Evolutionary conservation across 1,140 invertebrate genomes (phyloP), one percentile per base, ranked within the genome.

Genomic region (Chlorops oryzae): DNA sequence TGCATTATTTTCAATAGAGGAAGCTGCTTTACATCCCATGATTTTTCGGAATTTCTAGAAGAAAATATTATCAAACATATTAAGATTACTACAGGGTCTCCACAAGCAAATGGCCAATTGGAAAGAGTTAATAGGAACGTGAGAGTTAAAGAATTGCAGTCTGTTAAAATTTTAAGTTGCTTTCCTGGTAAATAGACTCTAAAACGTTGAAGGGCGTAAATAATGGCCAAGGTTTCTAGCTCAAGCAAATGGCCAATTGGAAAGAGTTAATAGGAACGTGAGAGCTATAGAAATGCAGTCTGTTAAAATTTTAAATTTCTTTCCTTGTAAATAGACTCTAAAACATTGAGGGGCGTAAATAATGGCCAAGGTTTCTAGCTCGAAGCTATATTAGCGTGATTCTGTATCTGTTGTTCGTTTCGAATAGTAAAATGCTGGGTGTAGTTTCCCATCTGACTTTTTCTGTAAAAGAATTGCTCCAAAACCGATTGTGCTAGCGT

Each of bases 151-250:
- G 48, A 55, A 47, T 56, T 58, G 44, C 57, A 63, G 52, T 57
- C 58, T 3, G 53, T 62, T 22, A 59, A 51, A n/a, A 76, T 65
- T 44, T 68, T 61, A 51, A 72, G 71, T 20, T 61, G 37, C 43
- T 54, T 70, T 21, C 65, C 65, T 35, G 66, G 56, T 17, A 78
- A 55, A 55, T 73, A 79, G n/a, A 34, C 25, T 32, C 44, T 25
- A 46, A 46, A 46, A n/a, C 44, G 15, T 34, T 13, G 17, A 10
- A 78, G 57, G 1, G 71, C 66, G 54, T 66, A 64, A 7, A 77
- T 52, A 18, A 77, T 61, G 3, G 73, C 70, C 5, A 78, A 51
- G 42, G 55, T 58, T 65, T 78, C 75, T 37, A 70, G 52, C 55
- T 78, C 73, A 38, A 63, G n/a, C n/a, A n/a, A n/a, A n/a, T 18